phyloP scores from a whole-genome alignment of 2,888 invertebrate genomes.

The Hedychridium roseum region DNA sequence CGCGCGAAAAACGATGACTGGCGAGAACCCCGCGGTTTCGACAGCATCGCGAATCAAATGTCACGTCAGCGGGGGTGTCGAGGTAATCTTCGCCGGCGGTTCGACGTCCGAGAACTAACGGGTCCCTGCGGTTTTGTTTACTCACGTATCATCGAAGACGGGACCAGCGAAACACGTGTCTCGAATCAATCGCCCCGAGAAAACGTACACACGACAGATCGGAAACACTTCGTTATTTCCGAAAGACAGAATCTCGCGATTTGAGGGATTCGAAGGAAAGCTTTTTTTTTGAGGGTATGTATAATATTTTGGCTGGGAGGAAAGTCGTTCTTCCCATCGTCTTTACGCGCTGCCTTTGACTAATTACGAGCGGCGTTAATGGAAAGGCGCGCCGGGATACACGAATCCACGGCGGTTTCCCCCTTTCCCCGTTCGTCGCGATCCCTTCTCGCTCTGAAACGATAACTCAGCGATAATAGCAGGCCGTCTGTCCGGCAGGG shows the following conservation, averaged over 20 bases:
- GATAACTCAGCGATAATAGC: conserved; percentile 59
- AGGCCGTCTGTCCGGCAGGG: conserved; percentile 51
- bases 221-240: neutral
- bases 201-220: neutral
- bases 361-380: conserved; percentile 50
- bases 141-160: too few species aligned
- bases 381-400: conserved; percentile 32
- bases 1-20: conserved; percentile 33
- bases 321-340: neutral
- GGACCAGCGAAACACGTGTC: too few species aligned
- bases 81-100: too few species aligned
- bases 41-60: conserved; percentile 31
- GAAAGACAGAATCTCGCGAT: neutral
- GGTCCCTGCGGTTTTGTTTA: too few species aligned
- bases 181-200: neutral
- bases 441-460: conserved; percentile 34
- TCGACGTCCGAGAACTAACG: too few species aligned
- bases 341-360: conserved; percentile 8
- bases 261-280: too few species aligned
- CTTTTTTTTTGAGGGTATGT: too few species aligned
- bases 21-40: conserved; percentile 38
- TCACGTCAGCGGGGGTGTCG: conserved; percentile 13
- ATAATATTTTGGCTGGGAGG: neutral
- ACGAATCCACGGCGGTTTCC: conserved; percentile 7
- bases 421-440: neutral